Base-by-base conservation (phyloP, 2,113 vertebrate genomes). In the Anser brachyrhynchus region DNA sequence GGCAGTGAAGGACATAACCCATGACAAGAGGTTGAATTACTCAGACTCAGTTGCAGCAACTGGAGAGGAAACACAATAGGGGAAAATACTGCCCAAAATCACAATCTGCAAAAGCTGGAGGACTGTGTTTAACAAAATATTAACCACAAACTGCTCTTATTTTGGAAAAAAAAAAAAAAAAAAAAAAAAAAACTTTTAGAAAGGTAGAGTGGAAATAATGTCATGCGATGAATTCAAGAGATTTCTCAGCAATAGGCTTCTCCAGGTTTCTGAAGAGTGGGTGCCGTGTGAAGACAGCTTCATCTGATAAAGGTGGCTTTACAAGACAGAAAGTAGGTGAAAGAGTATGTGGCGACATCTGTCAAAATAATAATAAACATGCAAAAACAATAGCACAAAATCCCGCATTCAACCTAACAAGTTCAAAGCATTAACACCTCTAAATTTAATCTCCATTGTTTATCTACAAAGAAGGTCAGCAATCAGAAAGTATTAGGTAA, bases 1-100 rank as follows among this genome's bases (percentile, higher is more conserved):
- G 80, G 71, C 58, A 87, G 62, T 6, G 41, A 4, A 3, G 83
- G 72, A 84, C 65, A 86, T 39, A 90, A 49, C 71, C 37, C 86
- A 65, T 79, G 61, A 65, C 57, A 93, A 75, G 49, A 89, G 43
- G 44, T 9, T 88, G 57, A 78, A 81, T 92, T 76, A 91, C 37
- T 90, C 67, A 69, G 65, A 67, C 37, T 93, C 78, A 5, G 1
- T 65, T 78, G 85, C 73, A 89, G 39, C 3, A 6, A 75, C 79
- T 88, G 18, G 11, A 57, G 57, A 86, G 83, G n/a, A 90, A 94
- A 90, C 46, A 92, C 84, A 94, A 69, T 81, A 74, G 79, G 29
- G 44, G 18, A 90, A 46, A 67, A 74, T 65, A 71, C 69, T 79
- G 58, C 69, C 33, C 43, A 28, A 57, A 37, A 57, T 39, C 43